Evolutionary conservation across 2,888 invertebrate genomes (phyloP).

Genomic region (Nebria brevicollis): DNA sequence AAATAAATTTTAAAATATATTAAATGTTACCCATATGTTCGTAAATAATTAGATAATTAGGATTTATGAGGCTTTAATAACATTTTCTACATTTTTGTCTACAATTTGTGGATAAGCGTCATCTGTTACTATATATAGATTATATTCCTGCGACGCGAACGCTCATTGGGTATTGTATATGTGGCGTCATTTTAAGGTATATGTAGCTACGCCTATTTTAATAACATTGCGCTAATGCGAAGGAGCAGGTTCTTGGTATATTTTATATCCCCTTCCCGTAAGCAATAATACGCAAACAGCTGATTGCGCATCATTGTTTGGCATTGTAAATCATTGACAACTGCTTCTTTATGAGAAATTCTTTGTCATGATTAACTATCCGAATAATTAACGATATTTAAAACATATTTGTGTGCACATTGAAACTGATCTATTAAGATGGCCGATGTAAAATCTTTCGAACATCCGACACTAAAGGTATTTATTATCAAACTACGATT

Average conservation of each 20-base stretch:
- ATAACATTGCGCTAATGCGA: not conserved
- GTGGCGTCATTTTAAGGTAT: not conserved
- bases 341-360: slow-evolving; percentile 16
- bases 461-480: slow-evolving; percentile 95
- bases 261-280: not conserved
- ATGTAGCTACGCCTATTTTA: not conserved
- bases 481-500: slow-evolving; percentile 47
- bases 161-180: not conserved
- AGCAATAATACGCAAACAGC: slow-evolving; percentile 34
- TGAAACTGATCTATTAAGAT: slow-evolving; percentile 63
- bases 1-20: not conserved
- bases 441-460: slow-evolving; percentile 93
- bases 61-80: not conserved
- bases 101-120: not conserved
- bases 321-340: slow-evolving; percentile 20
- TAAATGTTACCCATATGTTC: not conserved
- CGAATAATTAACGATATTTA: not conserved
- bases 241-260: not conserved
- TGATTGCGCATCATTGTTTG: slow-evolving; percentile 42
- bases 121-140: not conserved
- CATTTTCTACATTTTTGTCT: not conserved
- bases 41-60: not conserved
- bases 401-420: not conserved
- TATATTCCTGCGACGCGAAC: not conserved
- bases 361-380: slow-evolving; percentile 21